Percentiles rank a stretch among this genome's conserved stretches.
Evolutionary conservation across 2,888 invertebrate species (phyloP).

Genomic region (Lysandra coridon): DNA sequence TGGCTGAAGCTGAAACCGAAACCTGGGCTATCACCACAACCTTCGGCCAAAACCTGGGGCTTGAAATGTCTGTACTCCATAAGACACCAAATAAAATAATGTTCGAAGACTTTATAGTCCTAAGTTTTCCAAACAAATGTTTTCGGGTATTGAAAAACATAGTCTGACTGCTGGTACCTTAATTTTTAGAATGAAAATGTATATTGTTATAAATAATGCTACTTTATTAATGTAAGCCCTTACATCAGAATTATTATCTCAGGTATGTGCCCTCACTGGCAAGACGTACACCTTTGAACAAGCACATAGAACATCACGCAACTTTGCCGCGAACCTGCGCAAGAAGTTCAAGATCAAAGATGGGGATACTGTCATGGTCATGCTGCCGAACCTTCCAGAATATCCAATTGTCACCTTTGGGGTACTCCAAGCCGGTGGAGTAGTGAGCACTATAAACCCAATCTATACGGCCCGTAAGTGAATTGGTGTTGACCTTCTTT

Average conservation of each 20-base stretch:
- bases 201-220: too few species aligned
- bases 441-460: slow-evolving; percentile 87
- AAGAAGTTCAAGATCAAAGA: slow-evolving; percentile 82
- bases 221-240: too few species aligned
- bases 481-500: slow-evolving; percentile 1
- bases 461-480: slow-evolving; percentile 83
- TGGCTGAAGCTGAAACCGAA: too few species aligned
- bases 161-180: too few species aligned
- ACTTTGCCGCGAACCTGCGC: slow-evolving; percentile 84
- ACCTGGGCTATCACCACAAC: too few species aligned
- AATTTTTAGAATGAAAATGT: too few species aligned
- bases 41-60: too few species aligned
- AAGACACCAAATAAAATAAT: too few species aligned
- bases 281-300: slow-evolving; percentile 86
- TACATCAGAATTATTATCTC: slow-evolving; percentile 28
- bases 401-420: slow-evolving; percentile 84
- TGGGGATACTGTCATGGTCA: slow-evolving; percentile 85
- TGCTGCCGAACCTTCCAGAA: slow-evolving; percentile 89
- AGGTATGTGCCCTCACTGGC: slow-evolving; percentile 88
- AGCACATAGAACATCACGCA: slow-evolving; percentile 82
- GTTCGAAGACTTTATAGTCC: too few species aligned
- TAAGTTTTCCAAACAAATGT: too few species aligned
- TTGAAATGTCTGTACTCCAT: too few species aligned
- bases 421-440: slow-evolving; percentile 84
- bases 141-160: too few species aligned